Percentiles rank a stretch among this genome's conserved stretches.
phyloP scores from a whole-genome alignment of 2,888 invertebrate species.

The Thysanoteuthis rhombus region DNA sequence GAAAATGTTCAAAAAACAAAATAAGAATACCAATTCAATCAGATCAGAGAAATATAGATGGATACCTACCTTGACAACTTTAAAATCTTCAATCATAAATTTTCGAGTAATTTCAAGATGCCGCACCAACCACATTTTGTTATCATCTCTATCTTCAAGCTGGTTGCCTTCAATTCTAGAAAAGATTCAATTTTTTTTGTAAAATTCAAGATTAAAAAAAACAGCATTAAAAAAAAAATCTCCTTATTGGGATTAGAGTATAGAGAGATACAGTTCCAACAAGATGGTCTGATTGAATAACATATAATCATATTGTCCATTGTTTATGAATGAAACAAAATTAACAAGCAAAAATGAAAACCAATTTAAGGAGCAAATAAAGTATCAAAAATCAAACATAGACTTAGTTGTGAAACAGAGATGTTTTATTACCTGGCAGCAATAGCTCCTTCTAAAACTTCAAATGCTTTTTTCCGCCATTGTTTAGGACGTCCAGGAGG shows the following conservation, averaged over 20 bases:
- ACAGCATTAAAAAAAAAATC: not conserved
- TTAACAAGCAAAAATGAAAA: too few species aligned
- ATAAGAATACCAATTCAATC: too few species aligned
- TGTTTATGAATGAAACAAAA: too few species aligned
- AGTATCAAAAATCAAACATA: too few species aligned
- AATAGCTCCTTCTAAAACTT: conserved; percentile 73
- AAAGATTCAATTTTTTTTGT: not conserved
- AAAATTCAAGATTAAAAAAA: not conserved
- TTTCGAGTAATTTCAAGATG: conserved; percentile 88
- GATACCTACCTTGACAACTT: conserved; percentile 80
- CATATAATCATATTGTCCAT: too few species aligned
- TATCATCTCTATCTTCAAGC: conserved; percentile 87
- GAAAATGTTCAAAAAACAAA: too few species aligned
- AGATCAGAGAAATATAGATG: not conserved
- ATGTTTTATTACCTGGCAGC: conserved; percentile 61
- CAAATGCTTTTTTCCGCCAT: conserved; percentile 88
- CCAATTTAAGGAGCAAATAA: not conserved
- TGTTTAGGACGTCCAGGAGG: conserved; percentile 93
- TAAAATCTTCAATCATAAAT: conserved; percentile 87
- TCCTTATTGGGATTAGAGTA: too few species aligned
- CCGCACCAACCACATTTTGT: conserved; percentile 94
- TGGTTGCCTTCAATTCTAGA: conserved; percentile 94
- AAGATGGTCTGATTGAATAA: too few species aligned
- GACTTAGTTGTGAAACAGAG: too few species aligned
- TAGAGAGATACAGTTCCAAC: too few species aligned